Evolutionary conservation across 1,140 invertebrate species (phyloP), one percentile per base, ranked within the genome.

Genomic region (Bombus confusus): DNA sequence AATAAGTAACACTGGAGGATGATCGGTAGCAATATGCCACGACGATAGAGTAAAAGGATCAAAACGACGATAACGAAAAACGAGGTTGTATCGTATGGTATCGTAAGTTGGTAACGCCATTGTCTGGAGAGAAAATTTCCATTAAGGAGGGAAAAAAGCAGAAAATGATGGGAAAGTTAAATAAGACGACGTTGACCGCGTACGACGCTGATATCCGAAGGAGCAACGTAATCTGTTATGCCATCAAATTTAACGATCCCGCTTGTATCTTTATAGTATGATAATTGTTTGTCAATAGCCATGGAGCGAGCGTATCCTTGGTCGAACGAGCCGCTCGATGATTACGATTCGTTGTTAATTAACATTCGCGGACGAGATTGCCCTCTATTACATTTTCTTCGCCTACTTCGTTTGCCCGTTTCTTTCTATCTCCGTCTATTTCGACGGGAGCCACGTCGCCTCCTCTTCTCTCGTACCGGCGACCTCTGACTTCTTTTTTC

Each of bases 321-420:
- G 57, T 22, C 43, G 41, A 47, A 13, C 39, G 25, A 72, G 37
- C 10, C 37, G 64, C 57, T 71, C 88, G 87, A 87, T 86, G 87
- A 92, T 93, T 92, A 91, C 80, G 62, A 90, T 92, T 88, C 90
- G 82, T 92, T 74, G 87, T 89, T 92, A 92, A 92, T 93, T 93
- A 92, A 92, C 91, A 91, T 87, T 88, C 74, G 85, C 79, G 81
- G 57, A 71, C 68, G 73, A 78, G 72, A 84, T 82, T 90, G 88
- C 43, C 79, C 89, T 72, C 85, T 87, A n/a, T 37, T 75, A 28
- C 78, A 64, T 41, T 75, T 59, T 34, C 41, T 59, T 66, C 34
- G 77, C 68, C 25, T 52, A 62, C 64, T 28, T 66, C 41, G 34
- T 82, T 57, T n/a, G 80, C 66, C 18, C 18, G 18, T 37, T 68